phyloP scores from a whole-genome alignment of 2,797 vertebrate species.

The Psittacula derbiana region DNA sequence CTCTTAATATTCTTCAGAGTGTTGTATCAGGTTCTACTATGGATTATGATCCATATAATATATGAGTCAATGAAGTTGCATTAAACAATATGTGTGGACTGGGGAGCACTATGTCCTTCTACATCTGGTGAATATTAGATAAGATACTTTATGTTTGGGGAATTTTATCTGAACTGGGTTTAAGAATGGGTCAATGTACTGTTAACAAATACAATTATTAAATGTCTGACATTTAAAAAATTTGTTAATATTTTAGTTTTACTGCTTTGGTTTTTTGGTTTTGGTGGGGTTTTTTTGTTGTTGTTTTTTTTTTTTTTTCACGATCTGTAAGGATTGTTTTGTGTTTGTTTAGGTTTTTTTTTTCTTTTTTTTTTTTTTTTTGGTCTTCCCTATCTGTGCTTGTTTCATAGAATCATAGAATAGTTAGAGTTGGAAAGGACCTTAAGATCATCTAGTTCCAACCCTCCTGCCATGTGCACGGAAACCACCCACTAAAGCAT shows the following conservation, averaged over 20 bases:
- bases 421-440: no score
- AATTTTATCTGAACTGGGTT: constrained; percentile 7
- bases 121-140: constrained; percentile 4
- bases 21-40: not conserved
- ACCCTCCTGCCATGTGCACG: no score
- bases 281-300: no score
- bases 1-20: not conserved
- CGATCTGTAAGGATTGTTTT: not conserved
- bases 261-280: no score
- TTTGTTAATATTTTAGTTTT: not conserved
- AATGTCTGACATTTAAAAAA: not conserved
- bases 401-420: not conserved
- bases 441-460: no score
- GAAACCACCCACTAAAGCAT: no score
- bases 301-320: not conserved
- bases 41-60: not conserved
- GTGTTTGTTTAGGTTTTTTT: not conserved
- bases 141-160: not conserved
- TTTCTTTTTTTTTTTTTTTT: not conserved
- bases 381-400: not conserved
- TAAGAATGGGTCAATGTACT: not conserved
- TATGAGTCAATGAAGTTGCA: not conserved
- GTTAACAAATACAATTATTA: not conserved
- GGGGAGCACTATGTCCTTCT: not conserved
- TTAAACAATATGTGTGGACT: not conserved